Evolutionary conservation across 2,113 vertebrate genomes (phyloP).

Genomic region (Plectropomus leopardus): DNA sequence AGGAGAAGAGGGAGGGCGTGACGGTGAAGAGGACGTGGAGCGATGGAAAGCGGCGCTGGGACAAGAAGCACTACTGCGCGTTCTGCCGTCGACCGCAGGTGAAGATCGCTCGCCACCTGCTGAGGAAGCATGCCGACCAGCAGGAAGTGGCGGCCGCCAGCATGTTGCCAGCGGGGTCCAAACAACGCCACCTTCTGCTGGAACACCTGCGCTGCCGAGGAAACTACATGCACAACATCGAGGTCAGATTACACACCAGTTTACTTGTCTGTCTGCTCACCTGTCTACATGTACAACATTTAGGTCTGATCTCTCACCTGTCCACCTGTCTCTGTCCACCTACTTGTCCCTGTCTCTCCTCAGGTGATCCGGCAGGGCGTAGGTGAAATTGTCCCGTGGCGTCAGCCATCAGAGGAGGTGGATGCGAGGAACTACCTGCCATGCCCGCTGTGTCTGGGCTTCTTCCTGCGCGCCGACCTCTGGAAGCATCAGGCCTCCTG

Average conservation of each 20-base stretch:
- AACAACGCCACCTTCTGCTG: slow-evolving; percentile 69
- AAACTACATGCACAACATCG: slow-evolving; percentile 75
- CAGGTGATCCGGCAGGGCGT: slow-evolving; percentile 71
- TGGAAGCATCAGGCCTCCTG: slow-evolving; percentile 75
- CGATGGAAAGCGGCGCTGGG: slow-evolving; percentile 52
- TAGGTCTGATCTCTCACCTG: neutral
- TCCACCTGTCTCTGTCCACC: neutral
- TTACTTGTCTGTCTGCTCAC: neutral
- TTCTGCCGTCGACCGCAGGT: slow-evolving; percentile 72
- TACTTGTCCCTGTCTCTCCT: neutral
- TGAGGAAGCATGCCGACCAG: slow-evolving; percentile 62
- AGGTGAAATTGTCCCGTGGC: slow-evolving; percentile 65
- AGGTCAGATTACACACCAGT: slow-evolving; percentile 37
- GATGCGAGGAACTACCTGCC: slow-evolving; percentile 72
- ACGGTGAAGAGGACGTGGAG: slow-evolving; percentile 63
- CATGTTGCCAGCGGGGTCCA: slow-evolving; percentile 47
- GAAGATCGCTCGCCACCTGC: slow-evolving; percentile 71
- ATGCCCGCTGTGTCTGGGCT: slow-evolving; percentile 65
- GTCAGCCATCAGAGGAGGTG: slow-evolving; percentile 67
- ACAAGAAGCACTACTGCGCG: slow-evolving; percentile 73
- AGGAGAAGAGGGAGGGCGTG: slow-evolving; percentile 47
- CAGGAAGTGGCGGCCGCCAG: slow-evolving; percentile 61
- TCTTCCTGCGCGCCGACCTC: slow-evolving; percentile 70
- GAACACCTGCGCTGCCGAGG: slow-evolving; percentile 71
- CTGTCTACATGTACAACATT: no score